Base-by-base conservation (phyloP, 2,888 invertebrate genomes). In the Trissonchulus sp. region DNA sequence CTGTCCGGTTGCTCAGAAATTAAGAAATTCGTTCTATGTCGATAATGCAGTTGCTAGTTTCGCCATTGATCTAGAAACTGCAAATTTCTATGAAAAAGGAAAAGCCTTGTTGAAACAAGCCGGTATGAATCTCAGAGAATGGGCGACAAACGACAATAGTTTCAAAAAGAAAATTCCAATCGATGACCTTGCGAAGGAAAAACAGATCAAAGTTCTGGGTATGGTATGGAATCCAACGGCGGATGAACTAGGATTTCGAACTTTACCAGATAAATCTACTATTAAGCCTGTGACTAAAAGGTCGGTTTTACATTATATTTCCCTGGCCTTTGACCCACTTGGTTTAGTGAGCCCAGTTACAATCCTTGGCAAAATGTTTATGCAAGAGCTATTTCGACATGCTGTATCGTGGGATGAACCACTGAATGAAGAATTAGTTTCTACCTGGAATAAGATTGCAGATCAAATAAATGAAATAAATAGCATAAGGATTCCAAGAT, bases 321-420 rank as follows among this genome's bases (percentile, higher is more conserved):
- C 78, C n/a, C 75, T 74, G 18, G 33, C 76, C 1, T 80, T 76
- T 65, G 78, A 81, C 68, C 78, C 79, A 23, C 35, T 79, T 30
- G 80, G 80, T 1, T 72, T 79, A 8, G 15, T 78, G 28, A 73
- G 38, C 0, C 77, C 76, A 31, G 76, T 77, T 33, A 76, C 35
- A 15, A 76, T 78, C 60, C 34, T 68, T 3, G 74, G 75, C 0
- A 82, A 81, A 68, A 77, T 79, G 1, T 37, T 81, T 8, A 68
- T 82, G 36, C 81, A 82, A 76, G 38, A 77, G 18, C 38, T 81
- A 1, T 82, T 81, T 80, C 73, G 74, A 30, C 34, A 65, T 23
- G 69, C 77, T 1, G 2, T 78, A 1, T 76, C 68, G 1, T 81
- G 81, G 81, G 81, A 82, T 78, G 78, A 78, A 8, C 63, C 63